Base-by-base conservation (phyloP, 2,113 vertebrate genomes). In the Solenodon paradoxus region DNA sequence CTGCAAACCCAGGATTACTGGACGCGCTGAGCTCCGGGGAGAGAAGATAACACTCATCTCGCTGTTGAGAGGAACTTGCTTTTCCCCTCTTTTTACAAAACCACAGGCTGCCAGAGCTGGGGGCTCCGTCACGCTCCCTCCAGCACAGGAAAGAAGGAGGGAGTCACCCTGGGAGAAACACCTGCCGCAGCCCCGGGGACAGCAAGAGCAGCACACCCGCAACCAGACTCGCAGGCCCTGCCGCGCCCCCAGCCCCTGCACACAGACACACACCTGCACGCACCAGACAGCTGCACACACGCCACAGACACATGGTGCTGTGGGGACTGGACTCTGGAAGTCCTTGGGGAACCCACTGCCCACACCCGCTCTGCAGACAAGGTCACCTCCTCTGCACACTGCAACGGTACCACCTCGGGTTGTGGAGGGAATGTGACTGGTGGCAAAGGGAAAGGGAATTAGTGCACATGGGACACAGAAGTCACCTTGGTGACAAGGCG, bases 311-410 rank as follows among this genome's bases (percentile, higher is more conserved):
- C 13, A 19, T 11, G 3, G 9, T 16, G 38, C 16, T 75, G 20
- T 30, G 17, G 24, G 9, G 32, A 32, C 13, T 3, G 28, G 38
- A 13, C 10, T n/a, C n/a, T n/a, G n/a, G n/a, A n/a, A 63, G 10
- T 9, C 7, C 28, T 6, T 32, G 28, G 55, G 61, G 66, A 77
- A 35, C 30, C 57, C 69, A 35, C 40, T 3, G 71, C 35, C 35
- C 45, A 38, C 7, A 61, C 1, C 24, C 35, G 9, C 3, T 47
- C 40, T 0, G 9, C 24, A 53, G n/a, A 28, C 1, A 1, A 0
- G 9, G n/a, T n/a, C n/a, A n/a, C n/a, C n/a, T n/a, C n/a, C n/a
- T n/a, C n/a, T n/a, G n/a, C n/a, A n/a, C n/a, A n/a, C n/a, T n/a
- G n/a, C n/a, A n/a, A n/a, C n/a, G n/a, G n/a, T n/a, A n/a, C n/a